These are phyloP conservation scores for Brenthis hecate DNA, from an alignment of 2,888 invertebrate species.

Conservation along the genomic window DNA sequence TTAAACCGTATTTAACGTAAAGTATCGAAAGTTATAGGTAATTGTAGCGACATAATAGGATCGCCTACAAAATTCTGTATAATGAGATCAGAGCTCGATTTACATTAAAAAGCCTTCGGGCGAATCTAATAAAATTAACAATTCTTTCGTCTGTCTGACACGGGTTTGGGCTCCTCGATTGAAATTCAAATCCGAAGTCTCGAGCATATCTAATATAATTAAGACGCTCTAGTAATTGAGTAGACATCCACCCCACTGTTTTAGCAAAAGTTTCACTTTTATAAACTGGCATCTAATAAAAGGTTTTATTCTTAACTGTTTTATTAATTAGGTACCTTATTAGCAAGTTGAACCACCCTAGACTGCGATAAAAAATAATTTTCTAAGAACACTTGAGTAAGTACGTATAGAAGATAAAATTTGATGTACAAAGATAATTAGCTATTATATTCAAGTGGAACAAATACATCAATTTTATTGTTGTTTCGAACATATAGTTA, in stretches of 20 bases:
- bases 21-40: conserved; percentile 36
- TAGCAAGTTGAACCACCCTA: conserved; percentile 16
- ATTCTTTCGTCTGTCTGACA: conserved; percentile 63
- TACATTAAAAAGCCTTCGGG: conserved; percentile 66
- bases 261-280: conserved; percentile 47
- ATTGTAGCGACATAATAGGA: conserved; percentile 37
- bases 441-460: too few relatives aligned
- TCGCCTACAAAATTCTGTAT: conserved; percentile 43
- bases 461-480: too few relatives aligned
- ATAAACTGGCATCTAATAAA: conserved; percentile 42
- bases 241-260: conserved; percentile 63
- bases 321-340: conserved; percentile 33
- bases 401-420: background rate
- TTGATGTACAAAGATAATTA: background rate
- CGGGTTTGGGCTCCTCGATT: conserved; percentile 62
- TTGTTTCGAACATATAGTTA: too few relatives aligned
- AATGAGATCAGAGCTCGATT: conserved; percentile 57
- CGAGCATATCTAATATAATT: conserved; percentile 75
- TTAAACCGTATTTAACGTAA: conserved; percentile 34
- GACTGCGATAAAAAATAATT: background rate
- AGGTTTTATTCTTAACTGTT: conserved; percentile 33
- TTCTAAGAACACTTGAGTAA: background rate
- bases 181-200: conserved; percentile 76
- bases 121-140: conserved; percentile 72
- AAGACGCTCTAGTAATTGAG: conserved; percentile 72